A percentile compares a stretch with the other conserved stretches of the same genome.
Conservation (phyloP, 2,797 vertebrate genomes). For the Cephalopachus bancanus region DNA sequence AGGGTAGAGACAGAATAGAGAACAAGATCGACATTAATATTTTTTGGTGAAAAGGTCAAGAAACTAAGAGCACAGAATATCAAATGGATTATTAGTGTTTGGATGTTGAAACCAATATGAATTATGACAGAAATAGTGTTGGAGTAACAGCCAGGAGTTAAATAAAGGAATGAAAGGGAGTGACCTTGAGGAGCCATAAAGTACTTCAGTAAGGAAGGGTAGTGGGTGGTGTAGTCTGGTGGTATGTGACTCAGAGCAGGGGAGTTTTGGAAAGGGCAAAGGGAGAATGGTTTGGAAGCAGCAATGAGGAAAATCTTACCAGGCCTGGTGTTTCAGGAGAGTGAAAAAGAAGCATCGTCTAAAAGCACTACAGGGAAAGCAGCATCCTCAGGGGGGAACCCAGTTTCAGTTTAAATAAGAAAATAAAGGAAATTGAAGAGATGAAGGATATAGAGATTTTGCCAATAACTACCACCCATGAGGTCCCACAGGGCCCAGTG, state of each 20-base stretch:
- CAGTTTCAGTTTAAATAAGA: constrained; percentile 43
- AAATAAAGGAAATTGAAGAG: constrained; percentile 41
- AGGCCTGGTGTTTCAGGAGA: neutral
- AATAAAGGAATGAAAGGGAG: constrained; percentile 55
- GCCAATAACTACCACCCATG: neutral
- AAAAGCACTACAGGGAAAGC: constrained; percentile 32
- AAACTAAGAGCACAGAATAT: constrained; percentile 39
- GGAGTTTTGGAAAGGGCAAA: neutral
- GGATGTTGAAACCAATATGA: constrained; percentile 66
- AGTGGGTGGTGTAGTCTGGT: neutral
- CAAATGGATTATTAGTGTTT: constrained; percentile 56
- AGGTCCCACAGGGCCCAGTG: neutral
- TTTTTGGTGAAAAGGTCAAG: neutral
- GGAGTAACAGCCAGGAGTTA: constrained; percentile 47
- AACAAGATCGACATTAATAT: constrained; percentile 40
- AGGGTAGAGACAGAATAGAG: neutral
- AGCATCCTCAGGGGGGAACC: neutral
- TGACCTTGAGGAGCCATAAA: constrained; percentile 39
- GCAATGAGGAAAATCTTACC: neutral
- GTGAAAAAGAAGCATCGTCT: neutral
- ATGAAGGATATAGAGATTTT: neutral
- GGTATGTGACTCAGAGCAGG: neutral
- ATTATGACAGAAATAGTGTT: constrained; percentile 59
- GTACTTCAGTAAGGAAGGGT: constrained; percentile 15
- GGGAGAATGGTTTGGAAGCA: neutral